Evolutionary conservation across 2,888 invertebrate species (phyloP).

Genomic region (Athetis lepigone): DNA sequence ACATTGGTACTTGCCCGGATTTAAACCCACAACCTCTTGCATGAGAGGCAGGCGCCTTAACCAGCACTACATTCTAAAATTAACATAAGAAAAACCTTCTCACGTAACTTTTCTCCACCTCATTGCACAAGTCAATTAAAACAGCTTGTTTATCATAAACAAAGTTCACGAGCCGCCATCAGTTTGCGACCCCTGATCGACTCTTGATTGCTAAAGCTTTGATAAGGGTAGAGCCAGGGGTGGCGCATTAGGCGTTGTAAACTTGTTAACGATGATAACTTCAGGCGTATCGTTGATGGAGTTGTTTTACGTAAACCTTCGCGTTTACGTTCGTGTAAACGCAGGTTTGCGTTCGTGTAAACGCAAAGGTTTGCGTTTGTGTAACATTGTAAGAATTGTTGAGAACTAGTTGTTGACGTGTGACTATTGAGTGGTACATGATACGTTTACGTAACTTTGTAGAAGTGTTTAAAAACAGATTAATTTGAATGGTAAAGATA

Average conservation of each 20-base stretch:
- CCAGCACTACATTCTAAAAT: no score
- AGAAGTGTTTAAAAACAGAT: background rate
- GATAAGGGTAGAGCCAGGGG: conserved; percentile 37
- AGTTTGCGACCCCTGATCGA: conserved; percentile 51
- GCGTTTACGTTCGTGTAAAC: no score
- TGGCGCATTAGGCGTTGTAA: conserved; percentile 38
- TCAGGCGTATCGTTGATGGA: conserved; percentile 35
- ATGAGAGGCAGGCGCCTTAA: no score
- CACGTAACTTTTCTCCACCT: background rate
- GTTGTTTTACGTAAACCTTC: conserved; percentile 29
- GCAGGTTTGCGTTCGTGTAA: no score
- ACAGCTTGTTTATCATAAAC: conserved; percentile 21
- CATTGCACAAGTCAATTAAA: conserved; percentile 8
- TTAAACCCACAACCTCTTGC: no score
- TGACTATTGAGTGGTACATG: background rate
- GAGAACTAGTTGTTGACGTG: background rate
- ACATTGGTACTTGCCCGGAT: no score
- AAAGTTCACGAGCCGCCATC: conserved; percentile 32
- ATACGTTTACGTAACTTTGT: background rate
- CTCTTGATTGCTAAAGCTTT: conserved; percentile 51
- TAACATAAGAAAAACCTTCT: background rate
- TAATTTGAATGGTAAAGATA: background rate
- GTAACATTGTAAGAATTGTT: conserved; percentile 23
- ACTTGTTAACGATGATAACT: conserved; percentile 56
- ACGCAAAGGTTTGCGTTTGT: no score